Percentiles rank a stretch among this genome's conserved stretches.
phyloP scores from a whole-genome alignment of 2,113 vertebrate species.

The Phylloscopus trochilus region DNA sequence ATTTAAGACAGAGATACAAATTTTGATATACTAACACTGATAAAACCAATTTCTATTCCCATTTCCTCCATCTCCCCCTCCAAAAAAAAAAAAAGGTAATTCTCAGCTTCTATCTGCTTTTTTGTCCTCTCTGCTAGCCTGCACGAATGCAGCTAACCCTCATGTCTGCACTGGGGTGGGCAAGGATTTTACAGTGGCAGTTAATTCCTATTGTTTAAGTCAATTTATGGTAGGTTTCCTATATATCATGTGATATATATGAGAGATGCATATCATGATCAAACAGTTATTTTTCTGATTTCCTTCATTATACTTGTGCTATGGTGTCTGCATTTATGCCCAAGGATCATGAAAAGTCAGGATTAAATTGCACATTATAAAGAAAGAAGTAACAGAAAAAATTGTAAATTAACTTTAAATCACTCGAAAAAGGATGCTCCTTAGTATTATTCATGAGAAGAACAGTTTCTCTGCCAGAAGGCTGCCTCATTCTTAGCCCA shows the following conservation, averaged over 20 bases:
- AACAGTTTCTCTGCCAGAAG: neutral
- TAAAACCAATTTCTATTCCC: neutral
- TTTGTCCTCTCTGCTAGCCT: neutral
- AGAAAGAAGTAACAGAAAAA: neutral
- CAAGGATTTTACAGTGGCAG: neutral
- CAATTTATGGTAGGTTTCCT: neutral
- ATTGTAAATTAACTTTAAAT: neutral
- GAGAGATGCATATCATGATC: neutral
- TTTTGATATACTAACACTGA: neutral
- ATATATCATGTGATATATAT: neutral
- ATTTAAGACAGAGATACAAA: neutral
- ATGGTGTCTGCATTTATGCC: neutral
- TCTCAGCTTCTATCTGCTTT: neutral
- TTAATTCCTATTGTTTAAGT: neutral
- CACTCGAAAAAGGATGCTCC: neutral
- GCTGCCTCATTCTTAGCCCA: neutral
- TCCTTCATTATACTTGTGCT: neutral
- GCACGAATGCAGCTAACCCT: neutral
- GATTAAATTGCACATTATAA: neutral
- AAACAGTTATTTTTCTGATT: neutral
- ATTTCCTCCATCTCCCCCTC: accelerated
- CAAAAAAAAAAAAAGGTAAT: neutral
- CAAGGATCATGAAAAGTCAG: neutral
- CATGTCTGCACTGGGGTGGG: accelerated
- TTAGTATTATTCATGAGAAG: neutral